These are phyloP conservation scores for Corythaeola cristata DNA, from an alignment of 2,113 vertebrate genomes.

Conservation along the genomic window DNA sequence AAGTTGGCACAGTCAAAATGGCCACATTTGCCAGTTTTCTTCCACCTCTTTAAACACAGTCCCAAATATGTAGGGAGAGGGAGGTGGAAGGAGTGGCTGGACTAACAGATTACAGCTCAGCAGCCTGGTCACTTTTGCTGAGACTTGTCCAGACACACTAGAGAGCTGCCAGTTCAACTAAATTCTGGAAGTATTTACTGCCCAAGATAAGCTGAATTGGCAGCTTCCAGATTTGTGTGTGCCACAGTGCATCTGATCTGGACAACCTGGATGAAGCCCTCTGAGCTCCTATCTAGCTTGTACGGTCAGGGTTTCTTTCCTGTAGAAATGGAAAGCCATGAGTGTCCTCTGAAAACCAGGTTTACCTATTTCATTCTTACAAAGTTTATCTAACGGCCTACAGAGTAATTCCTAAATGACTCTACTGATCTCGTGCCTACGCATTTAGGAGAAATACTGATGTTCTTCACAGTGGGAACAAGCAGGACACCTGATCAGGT, in stretches of 20 bases:
- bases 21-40: background rate
- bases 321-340: background rate
- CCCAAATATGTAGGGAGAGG: background rate
- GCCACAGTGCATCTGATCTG: background rate
- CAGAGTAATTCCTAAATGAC: background rate
- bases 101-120: background rate
- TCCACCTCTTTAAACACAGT: background rate
- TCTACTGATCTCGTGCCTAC: background rate
- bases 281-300: background rate
- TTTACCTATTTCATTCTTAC: background rate
- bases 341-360: background rate
- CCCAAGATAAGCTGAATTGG: background rate
- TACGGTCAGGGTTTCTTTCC: background rate
- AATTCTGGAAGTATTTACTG: background rate
- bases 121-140: background rate
- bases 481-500: background rate
- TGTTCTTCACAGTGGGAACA: background rate
- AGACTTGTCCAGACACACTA: background rate
- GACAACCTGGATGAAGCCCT: background rate
- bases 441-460: background rate
- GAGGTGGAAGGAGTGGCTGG: background rate
- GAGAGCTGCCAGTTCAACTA: background rate
- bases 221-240: background rate
- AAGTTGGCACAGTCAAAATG: background rate
- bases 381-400: background rate